Conservation (phyloP, 2,888 invertebrate species). For the Orchesellides sinensis region DNA sequence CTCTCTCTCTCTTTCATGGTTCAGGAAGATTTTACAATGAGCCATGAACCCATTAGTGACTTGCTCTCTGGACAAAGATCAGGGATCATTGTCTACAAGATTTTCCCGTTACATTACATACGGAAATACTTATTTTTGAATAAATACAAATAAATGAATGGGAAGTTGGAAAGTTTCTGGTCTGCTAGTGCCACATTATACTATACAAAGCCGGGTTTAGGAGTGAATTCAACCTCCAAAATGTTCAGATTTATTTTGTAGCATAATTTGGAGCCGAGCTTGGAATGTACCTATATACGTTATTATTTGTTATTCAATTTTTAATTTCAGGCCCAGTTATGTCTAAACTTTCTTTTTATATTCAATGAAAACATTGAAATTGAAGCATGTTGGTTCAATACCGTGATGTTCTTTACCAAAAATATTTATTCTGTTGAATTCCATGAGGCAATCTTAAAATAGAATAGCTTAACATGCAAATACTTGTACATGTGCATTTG, state of each 20-base stretch:
- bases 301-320: not conserved
- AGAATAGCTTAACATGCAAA: conserved; percentile 3
- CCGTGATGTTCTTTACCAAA: conserved; percentile 8
- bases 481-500: conserved; percentile 13
- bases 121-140: conserved; percentile 13
- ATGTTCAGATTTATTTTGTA: not conserved
- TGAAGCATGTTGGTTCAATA: not conserved
- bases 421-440: conserved; percentile 11
- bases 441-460: not conserved
- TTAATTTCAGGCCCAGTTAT: not conserved
- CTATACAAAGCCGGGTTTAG: not conserved
- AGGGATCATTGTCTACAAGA: conserved; percentile 50
- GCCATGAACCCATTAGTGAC: conserved; percentile 54
- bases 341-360: not conserved
- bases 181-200: conserved; percentile 26
- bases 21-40: conserved; percentile 54
- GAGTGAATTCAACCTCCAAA: too few species aligned
- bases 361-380: not conserved
- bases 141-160: conserved; percentile 25
- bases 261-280: too few species aligned
- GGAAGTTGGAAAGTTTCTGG: conserved; percentile 42
- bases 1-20: conserved; percentile 45
- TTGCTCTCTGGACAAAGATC: conserved; percentile 54
- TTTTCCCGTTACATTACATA: conserved; percentile 24
- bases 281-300: not conserved